These are phyloP conservation scores for Gonatopus flavifemur DNA, from an alignment of 1,140 invertebrate species.

Conservation along the genomic window DNA sequence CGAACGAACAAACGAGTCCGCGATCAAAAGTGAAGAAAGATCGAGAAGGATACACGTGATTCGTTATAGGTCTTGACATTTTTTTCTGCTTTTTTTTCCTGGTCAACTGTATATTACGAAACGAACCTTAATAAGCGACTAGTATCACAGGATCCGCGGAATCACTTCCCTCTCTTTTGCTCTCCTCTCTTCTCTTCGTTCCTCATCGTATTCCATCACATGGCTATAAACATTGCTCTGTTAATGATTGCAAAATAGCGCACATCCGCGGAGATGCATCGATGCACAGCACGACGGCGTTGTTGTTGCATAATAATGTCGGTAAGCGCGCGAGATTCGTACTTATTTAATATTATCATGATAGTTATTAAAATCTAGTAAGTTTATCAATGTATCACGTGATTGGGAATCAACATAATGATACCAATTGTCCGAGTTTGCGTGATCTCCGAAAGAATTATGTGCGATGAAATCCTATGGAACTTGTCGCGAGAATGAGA, in stretches of 20 bases:
- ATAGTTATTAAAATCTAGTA: not conserved
- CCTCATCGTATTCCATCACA: conserved; percentile 18
- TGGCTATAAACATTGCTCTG: conserved; percentile 52
- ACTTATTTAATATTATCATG: conserved; percentile 43
- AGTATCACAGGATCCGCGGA: conserved; percentile 45
- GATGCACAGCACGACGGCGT: conserved; percentile 33
- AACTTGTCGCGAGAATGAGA: no score
- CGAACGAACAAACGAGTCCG: no score
- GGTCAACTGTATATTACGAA: conserved; percentile 45
- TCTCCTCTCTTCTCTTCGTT: conserved; percentile 26
- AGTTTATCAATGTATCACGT: no score
- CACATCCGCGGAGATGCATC: conserved; percentile 53
- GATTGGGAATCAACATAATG: no score
- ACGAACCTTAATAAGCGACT: conserved; percentile 47
- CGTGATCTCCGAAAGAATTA: no score
- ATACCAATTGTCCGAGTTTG: no score
- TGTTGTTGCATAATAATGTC: conserved; percentile 40
- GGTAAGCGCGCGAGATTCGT: conserved; percentile 34
- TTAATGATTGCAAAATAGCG: conserved; percentile 55
- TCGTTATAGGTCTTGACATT: no score
- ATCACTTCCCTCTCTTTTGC: conserved; percentile 30
- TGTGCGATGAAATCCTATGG: no score
- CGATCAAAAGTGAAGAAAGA: no score
- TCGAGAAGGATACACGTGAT: no score
- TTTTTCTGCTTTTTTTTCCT: conserved; percentile 40